A percentile compares a stretch with the other conserved stretches of the same genome.
phyloP scores from a whole-genome alignment of 2,888 invertebrate genomes.

The Macrosoma leucophasiata region DNA sequence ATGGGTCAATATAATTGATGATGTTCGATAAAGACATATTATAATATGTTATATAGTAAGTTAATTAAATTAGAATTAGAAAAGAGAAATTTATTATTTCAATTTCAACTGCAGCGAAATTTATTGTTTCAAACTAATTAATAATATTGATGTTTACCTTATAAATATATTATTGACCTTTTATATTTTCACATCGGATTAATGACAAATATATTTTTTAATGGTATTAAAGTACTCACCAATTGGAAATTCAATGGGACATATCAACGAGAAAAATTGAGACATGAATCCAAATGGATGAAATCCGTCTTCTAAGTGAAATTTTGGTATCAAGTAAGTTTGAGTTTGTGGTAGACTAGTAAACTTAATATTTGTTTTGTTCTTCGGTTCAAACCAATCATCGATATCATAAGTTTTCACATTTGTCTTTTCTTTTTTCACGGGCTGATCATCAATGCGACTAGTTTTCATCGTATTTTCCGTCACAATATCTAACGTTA shows the following conservation, averaged over 20 bases:
- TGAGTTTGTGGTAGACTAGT: slow-evolving; percentile 61
- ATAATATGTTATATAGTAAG: neutral
- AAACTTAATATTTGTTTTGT: slow-evolving; percentile 65
- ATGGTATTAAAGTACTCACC: slow-evolving; percentile 62
- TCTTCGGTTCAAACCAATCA: slow-evolving; percentile 58
- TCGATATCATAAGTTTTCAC: no score
- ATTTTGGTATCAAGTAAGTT: slow-evolving; percentile 65
- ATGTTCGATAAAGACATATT: slow-evolving; percentile 1
- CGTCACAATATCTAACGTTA: slow-evolving; percentile 40
- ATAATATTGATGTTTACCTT: slow-evolving; percentile 75
- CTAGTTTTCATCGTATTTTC: slow-evolving; percentile 47
- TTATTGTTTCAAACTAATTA: slow-evolving; percentile 78
- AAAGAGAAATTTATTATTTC: neutral
- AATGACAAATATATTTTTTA: slow-evolving; percentile 1
- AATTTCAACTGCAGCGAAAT: slow-evolving; percentile 78
- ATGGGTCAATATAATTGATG: no score
- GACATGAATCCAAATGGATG: slow-evolving; percentile 79
- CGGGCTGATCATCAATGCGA: slow-evolving; percentile 59
- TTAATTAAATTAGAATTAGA: neutral
- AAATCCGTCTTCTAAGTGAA: slow-evolving; percentile 77
- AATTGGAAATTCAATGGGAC: slow-evolving; percentile 79
- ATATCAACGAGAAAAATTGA: slow-evolving; percentile 76
- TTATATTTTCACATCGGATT: no score
- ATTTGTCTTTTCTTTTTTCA: slow-evolving; percentile 52
- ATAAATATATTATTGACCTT: no score